Percentiles rank a stretch among this genome's conserved stretches.
Evolutionary conservation across 2,888 invertebrate genomes (phyloP).

Genomic region (Oxyteleia sp.): DNA sequence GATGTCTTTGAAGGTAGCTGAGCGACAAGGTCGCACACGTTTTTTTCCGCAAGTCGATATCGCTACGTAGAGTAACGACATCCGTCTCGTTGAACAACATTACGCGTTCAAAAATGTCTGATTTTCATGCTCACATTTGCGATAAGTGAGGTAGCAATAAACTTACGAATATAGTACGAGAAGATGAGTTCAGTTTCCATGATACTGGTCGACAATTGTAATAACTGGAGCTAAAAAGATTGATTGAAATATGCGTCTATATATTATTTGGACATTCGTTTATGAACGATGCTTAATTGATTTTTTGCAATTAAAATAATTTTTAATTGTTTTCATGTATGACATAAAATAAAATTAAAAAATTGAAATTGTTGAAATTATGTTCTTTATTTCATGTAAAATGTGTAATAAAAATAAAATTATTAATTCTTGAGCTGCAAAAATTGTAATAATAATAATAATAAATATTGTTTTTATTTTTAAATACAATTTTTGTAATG

Average conservation of each 20-base stretch:
- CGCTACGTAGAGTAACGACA: constrained; percentile 33
- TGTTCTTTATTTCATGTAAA: too few species aligned
- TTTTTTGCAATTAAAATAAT: not conserved
- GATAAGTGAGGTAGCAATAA: constrained; percentile 39
- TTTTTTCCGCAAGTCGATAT: constrained; percentile 57
- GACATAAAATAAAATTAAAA: too few species aligned
- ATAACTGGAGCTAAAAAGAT: not conserved
- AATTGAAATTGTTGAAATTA: too few species aligned
- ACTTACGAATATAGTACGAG: constrained; percentile 5
- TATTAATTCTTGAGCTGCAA: too few species aligned
- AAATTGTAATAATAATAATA: too few species aligned
- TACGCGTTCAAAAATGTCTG: constrained; percentile 17
- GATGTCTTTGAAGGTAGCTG: constrained; percentile 76
- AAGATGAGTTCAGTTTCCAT: not conserved
- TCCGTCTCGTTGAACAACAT: constrained; percentile 47
- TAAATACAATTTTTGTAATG: too few species aligned
- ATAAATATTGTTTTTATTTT: too few species aligned
- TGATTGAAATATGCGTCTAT: not conserved
- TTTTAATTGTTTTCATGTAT: too few species aligned
- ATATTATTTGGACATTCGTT: not conserved
- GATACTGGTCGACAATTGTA: not conserved
- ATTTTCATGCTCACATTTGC: constrained; percentile 42
- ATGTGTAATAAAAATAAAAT: too few species aligned
- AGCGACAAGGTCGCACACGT: constrained; percentile 77
- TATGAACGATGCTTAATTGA: not conserved